Percentiles rank a stretch among this genome's conserved stretches.
phyloP scores from a whole-genome alignment of 2,797 vertebrate species.

The Myotis daubentonii region DNA sequence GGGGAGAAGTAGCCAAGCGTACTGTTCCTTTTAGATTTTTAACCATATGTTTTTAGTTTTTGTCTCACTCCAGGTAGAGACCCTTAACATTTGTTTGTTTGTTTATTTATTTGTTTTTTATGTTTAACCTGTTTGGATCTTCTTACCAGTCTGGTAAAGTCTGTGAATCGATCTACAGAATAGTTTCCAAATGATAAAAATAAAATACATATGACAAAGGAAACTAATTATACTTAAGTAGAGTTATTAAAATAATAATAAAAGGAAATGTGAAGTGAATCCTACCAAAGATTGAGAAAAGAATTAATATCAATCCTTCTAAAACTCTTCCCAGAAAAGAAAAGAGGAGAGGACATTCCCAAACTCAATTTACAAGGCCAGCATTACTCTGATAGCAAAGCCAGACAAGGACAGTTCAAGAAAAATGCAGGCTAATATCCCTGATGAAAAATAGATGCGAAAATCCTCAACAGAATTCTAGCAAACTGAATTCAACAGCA shows the following conservation, averaged over 20 bases:
- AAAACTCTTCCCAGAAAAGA: not conserved
- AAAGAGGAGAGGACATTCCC: not conserved
- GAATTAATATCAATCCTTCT: not conserved
- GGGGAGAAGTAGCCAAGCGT: not conserved
- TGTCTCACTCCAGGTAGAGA: not conserved
- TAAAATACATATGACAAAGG: not conserved
- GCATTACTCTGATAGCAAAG: not conserved
- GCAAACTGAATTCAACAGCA: not conserved
- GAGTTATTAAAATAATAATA: not conserved
- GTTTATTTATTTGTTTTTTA: not conserved
- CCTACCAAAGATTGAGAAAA: not conserved
- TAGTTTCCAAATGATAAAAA: not conserved
- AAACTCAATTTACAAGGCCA: not conserved
- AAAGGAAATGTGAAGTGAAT: not conserved
- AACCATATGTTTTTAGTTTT: not conserved
- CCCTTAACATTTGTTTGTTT: not conserved
- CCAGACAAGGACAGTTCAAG: not conserved
- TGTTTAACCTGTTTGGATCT: not conserved
- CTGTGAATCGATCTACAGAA: not conserved
- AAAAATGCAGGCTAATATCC: not conserved
- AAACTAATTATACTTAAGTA: not conserved
- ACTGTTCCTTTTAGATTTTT: not conserved
- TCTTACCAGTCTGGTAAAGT: not conserved
- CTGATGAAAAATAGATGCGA: not conserved
- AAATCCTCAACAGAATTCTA: not conserved